Base-by-base conservation (phyloP, 1,140 invertebrate genomes). In the Calliopsis andreniformis region DNA sequence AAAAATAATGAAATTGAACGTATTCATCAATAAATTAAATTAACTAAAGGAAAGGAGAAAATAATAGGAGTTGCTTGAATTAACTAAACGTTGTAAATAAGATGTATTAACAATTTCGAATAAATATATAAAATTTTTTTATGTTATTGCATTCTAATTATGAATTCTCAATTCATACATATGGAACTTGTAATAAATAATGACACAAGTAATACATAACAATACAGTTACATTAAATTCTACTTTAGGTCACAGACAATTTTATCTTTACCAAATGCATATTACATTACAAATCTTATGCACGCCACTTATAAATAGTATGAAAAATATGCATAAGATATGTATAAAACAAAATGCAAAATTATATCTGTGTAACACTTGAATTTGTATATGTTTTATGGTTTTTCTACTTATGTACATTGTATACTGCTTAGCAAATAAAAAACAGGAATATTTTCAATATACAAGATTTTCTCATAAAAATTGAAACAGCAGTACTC, bases 1-100 rank as follows among this genome's bases (percentile, higher is more conserved):
- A 82, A 76, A 45, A 83, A 47, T 12, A 80, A 45, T 28, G 86
- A 90, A 61, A 71, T 87, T 25, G 63, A 88, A 79, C 87, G 89
- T 49, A 80, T 88, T 77, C 75, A 89, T 49, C 42, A 72, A 39
- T 68, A 68, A 35, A 45, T 55, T 35, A 4, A 35, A 5, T 39
- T 28, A 18, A 28, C 6, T 35, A n/a, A 2, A 1, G 7, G 18
- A 3, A 35, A 35, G 10, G 18, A 58, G n/a, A 35, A 8, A 35
- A 35, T 35, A 42, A 39, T 7, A 39, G 32, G 4, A 59, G 7
- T 51, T 14, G n/a, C 3, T 16, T 5, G 10, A 23, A 39, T 71
- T n/a, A 55, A 14, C 23, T 35, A 28, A 18, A 23, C 30, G 18
- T 35, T 63, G 32, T 63, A 63, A 71, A 42, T 71, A 71, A 63